Evolutionary conservation across 2,113 vertebrate genomes (phyloP).

Genomic region (Isurus oxyrinchus): DNA sequence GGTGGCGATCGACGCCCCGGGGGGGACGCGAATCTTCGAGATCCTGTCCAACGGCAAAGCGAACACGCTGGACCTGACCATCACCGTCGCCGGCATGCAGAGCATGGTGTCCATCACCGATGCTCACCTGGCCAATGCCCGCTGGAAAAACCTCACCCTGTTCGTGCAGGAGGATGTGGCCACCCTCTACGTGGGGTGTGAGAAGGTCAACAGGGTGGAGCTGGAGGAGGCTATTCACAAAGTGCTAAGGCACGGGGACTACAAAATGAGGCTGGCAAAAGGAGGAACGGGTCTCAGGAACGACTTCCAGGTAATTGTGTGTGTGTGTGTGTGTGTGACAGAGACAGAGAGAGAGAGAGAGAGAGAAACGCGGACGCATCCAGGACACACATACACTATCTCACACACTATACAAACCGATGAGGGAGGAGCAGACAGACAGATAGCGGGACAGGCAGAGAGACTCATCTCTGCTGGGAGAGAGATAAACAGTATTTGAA

Average conservation of each 20-base stretch:
- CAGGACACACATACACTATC: too few species aligned
- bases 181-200: conserved; percentile 86
- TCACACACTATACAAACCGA: neutral
- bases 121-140: conserved; percentile 71
- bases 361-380: neutral
- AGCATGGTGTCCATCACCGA: conserved; percentile 83
- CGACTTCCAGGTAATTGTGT: conserved; percentile 73
- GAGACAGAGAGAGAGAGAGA: neutral
- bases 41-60: conserved; percentile 86
- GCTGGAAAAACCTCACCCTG: conserved; percentile 92
- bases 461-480: neutral
- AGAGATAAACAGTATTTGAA: neutral
- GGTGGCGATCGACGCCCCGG: conserved; percentile 74
- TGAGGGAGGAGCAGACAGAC: neutral
- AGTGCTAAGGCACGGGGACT: conserved; percentile 69
- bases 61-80: conserved; percentile 81
- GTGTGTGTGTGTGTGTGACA: too few species aligned
- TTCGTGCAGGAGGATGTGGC: conserved; percentile 88
- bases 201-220: conserved; percentile 79
- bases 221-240: conserved; percentile 81
- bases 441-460: neutral
- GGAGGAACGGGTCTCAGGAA: conserved; percentile 68
- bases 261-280: conserved; percentile 78
- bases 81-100: conserved; percentile 67
- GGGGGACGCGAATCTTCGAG: conserved; percentile 78